A percentile compares a stretch with the other conserved stretches of the same genome.
Evolutionary conservation across 2,113 vertebrate genomes (phyloP).

Genomic region (human (Homo sapiens)): DNA sequence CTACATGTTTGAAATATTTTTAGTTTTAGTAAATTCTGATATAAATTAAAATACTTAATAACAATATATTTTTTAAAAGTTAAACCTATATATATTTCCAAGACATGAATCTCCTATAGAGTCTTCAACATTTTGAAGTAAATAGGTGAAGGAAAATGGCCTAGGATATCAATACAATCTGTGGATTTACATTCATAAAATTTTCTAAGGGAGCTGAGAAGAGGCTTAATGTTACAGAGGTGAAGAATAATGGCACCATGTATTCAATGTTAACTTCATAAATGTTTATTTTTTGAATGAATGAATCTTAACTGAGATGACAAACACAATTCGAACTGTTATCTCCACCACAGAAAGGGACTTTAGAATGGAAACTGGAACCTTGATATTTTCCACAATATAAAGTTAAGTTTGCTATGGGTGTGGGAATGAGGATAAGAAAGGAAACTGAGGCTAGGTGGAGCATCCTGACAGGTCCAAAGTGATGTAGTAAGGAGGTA

Average conservation of each 20-base stretch:
- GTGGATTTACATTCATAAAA: neutral
- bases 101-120: neutral
- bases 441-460: neutral
- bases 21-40: neutral
- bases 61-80: neutral
- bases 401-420: neutral
- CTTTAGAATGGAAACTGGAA: neutral
- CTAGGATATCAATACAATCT: neutral
- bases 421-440: fast-evolving
- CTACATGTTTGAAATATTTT: conserved; percentile 2
- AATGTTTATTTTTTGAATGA: conserved; percentile 2
- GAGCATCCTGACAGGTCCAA: neutral
- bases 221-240: neutral
- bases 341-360: neutral
- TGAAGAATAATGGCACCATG: neutral
- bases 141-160: neutral
- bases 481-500: neutral
- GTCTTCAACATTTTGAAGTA: neutral
- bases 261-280: neutral
- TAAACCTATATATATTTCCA: neutral
- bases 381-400: neutral
- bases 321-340: neutral
- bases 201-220: neutral
- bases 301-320: neutral
- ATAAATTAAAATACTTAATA: neutral